These are phyloP conservation scores for Tetragnatha versicolor DNA, from an alignment of 1,140 invertebrate genomes.

Conservation along the genomic window DNA sequence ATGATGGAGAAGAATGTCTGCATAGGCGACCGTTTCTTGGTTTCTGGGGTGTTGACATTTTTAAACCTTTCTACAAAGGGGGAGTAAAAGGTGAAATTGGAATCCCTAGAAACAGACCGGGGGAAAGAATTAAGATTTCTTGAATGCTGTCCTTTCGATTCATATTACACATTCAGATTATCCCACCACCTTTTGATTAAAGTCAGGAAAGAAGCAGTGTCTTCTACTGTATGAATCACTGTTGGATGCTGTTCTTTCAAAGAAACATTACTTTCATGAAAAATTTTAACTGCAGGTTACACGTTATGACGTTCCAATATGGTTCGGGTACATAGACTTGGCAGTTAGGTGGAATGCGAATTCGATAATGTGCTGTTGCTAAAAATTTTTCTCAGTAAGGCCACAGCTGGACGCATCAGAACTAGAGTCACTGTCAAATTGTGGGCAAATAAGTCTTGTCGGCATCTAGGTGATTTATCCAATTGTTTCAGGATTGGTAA, in stretches of 20 bases:
- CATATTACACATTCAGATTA: neutral
- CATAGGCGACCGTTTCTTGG: neutral
- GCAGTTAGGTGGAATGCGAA: neutral
- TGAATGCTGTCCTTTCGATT: neutral
- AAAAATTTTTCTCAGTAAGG: neutral
- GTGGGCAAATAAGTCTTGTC: neutral
- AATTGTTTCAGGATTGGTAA: neutral
- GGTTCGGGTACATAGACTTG: neutral
- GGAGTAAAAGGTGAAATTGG: neutral
- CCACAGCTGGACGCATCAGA: neutral
- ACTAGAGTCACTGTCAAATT: neutral
- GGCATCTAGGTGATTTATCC: neutral
- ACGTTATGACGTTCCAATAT: neutral
- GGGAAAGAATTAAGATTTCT: neutral
- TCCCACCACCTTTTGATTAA: neutral
- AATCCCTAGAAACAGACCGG: neutral
- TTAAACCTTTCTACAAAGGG: neutral
- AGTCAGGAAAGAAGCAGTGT: neutral
- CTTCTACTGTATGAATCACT: neutral
- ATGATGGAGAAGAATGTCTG: neutral
- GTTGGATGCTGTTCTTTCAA: neutral
- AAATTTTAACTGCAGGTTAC: neutral
- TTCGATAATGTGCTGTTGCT: neutral
- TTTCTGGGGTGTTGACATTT: neutral
- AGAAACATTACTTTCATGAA: slow-evolving; percentile 9